Base-by-base conservation (phyloP, 2,888 invertebrate species). In the Rhopalosiphum nymphaeae region DNA sequence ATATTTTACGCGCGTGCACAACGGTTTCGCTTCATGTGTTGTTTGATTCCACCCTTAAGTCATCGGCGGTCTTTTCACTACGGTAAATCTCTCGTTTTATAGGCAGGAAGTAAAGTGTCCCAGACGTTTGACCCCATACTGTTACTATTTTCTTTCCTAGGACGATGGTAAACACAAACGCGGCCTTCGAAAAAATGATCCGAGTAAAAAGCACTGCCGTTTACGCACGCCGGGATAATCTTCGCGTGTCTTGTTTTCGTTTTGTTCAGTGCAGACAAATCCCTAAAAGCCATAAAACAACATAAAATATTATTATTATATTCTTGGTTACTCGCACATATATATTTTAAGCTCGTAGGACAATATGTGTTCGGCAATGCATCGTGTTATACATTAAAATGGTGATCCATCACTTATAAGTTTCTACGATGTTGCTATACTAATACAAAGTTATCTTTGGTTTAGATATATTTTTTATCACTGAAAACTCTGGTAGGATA, bases 1-100 rank as follows among this genome's bases (percentile, higher is more conserved):
- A 94, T 94, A 94, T 94, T 94, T 94, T 91, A 94, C 94, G 85
- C 86, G 61, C 78, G 56, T 78, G 88, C 92, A 78, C 88, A 91
- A 91, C 46, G 44, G 78, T 56, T 89, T 89, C 56, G 16, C 42
- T 78, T 56, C 84, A 44, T 49, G 26, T n/a, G 57, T 46, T 46
- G 57, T 61, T 46, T 61, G 57, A 87, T 92, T 87, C 92, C 67
- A 13, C 84, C 85, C 85, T 93, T 57, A 85, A 91, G 29, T 67
- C 42, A 49, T 56, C 89, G 56, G 78, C 29, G 57, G 90, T 86
- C 86, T 87, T 92, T 87, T 44, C 56, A n/a, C 44, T 56, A 26
- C 46, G 21, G 36, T 91, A 91, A 94, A 91, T 86, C 86, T 61
- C 42, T 86, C 29, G 89, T 61, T 49, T 36, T 36, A 42, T 61